A percentile compares a stretch with the other conserved stretches of the same genome.
These are phyloP conservation scores for Amia ocellicauda DNA, from an alignment of 2,113 vertebrate genomes.

Conservation along the genomic window DNA sequence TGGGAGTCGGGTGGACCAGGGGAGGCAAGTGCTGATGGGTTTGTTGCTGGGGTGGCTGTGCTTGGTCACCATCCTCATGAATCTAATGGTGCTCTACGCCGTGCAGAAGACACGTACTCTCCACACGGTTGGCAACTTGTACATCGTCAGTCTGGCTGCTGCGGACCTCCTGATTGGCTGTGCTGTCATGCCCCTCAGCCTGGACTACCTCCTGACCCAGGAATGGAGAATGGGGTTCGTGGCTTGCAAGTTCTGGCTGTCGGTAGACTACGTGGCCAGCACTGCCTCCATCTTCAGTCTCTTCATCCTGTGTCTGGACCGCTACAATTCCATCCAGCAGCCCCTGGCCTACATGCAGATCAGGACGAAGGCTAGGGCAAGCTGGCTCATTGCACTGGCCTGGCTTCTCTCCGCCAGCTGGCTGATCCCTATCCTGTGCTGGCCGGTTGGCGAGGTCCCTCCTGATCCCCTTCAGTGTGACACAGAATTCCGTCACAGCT, in stretches of 20 bases:
- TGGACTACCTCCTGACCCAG: constrained; percentile 73
- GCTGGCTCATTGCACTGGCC: constrained; percentile 69
- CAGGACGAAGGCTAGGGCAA: constrained; percentile 79
- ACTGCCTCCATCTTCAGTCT: constrained; percentile 93
- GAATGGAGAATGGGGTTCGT: constrained; percentile 72
- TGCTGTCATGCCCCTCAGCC: constrained; percentile 87
- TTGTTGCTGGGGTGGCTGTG: constrained; percentile 76
- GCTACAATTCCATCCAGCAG: constrained; percentile 86
- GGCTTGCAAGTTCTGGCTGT: constrained; percentile 89
- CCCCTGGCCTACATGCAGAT: constrained; percentile 83
- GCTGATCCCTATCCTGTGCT: constrained; percentile 88
- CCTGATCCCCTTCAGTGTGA: constrained; percentile 67
- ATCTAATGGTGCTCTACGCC: constrained; percentile 82
- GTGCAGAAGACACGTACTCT: constrained; percentile 84
- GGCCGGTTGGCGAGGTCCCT: constrained; percentile 78
- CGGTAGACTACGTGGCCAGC: constrained; percentile 95
- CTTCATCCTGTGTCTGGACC: constrained; percentile 86
- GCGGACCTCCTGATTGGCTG: constrained; percentile 87
- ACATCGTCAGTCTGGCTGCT: constrained; percentile 87
- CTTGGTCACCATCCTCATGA: constrained; percentile 81
- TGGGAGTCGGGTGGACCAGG: too few species aligned
- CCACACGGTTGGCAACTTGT: constrained; percentile 90
- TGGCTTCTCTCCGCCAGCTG: constrained; percentile 87
- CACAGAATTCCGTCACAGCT: constrained; percentile 83
- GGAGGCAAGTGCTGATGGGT: constrained; percentile 60